Conservation (phyloP, 2,113 vertebrate species). For the Callionymus lyra region DNA sequence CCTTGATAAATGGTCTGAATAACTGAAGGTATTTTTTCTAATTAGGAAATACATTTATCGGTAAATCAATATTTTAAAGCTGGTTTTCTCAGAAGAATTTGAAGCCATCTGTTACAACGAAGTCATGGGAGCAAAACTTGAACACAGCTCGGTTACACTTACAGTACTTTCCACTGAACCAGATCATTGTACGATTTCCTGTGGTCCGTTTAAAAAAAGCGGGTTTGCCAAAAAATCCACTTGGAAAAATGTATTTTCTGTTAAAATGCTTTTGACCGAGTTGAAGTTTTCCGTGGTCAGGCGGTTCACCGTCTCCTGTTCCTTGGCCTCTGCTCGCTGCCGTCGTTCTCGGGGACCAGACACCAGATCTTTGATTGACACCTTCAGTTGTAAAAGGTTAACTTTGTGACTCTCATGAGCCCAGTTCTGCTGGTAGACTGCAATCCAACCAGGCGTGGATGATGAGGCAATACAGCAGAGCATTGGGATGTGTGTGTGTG, state of each 20-base stretch:
- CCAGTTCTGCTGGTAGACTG: conserved; percentile 50
- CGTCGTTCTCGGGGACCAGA: conserved; percentile 30
- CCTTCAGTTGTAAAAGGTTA: conserved; percentile 59
- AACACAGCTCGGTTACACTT: conserved; percentile 3
- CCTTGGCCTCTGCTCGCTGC: conserved; percentile 37
- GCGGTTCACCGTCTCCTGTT: conserved; percentile 33
- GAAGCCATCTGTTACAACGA: too few relatives aligned
- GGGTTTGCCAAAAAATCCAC: conserved; percentile 3
- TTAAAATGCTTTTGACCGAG: conserved; percentile 12
- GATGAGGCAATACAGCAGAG: conserved; percentile 19
- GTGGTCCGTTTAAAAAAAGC: too few relatives aligned
- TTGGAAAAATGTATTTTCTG: conserved; percentile 10
- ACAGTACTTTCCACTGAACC: conserved; percentile 14
- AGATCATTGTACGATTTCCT: background rate
- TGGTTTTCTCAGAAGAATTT: too few relatives aligned
- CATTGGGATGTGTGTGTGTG: conserved; percentile 13
- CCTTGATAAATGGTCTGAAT: too few relatives aligned
- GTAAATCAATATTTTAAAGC: too few relatives aligned
- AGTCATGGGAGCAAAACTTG: background rate
- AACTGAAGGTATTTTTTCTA: too few relatives aligned
- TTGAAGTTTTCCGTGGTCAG: conserved; percentile 30
- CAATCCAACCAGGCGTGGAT: conserved; percentile 48
- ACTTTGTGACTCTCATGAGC: conserved; percentile 51
- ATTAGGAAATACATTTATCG: too few relatives aligned
- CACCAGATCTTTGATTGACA: conserved; percentile 54